Base-by-base conservation (phyloP, 2,888 invertebrate genomes). In the Hoplodrina ambigua region DNA sequence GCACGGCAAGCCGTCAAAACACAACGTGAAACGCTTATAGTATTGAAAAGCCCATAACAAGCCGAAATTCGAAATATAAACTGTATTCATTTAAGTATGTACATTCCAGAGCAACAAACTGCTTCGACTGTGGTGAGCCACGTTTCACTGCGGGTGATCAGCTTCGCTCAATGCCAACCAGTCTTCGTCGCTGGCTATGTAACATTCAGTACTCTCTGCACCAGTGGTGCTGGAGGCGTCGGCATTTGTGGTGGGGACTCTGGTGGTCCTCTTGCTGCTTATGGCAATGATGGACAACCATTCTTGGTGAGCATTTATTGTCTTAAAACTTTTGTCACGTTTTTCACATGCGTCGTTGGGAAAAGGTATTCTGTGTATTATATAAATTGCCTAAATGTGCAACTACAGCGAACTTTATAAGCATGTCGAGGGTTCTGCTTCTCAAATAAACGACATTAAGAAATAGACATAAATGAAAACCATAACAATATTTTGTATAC, bases 201-300 rank as follows among this genome's bases (percentile, higher is more conserved):
- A 5, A 70, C 78, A 8, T 2, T 63, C 4, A 87, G 86, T 37
- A 92, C 87, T 0, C 72, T 92, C 44, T 92, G 92, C 80, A 92
- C 92, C 50, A 88, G 72, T 77, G 92, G 92, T 4, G 74, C 75
- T 0, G 90, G 90, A 0, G 86, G 86, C 10, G 87, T 90, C 3
- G 91, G 92, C 60, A 81, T 90, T 77, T 92, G 92, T 71, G 75
- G 87, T 2, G 92, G 92, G 0, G 92, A 92, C 85, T 91, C 92
- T 8, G 92, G 92, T 0, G 92, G 92, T 0, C 92, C 92, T 0
- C 72, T 72, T 11, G 25, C 19, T n/a, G 11, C 56, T 0, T 44
- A 57, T 37, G 75, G 19, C 20, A 46, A 20, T 15, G 8, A 44
- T 37, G 75, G 75, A 37, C 33, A 57, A 44, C 57, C 57, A 7